These are phyloP conservation scores for Zoanthus sansibaricus DNA, from an alignment of 92 coral and sea anemone genomes.

Conservation along the genomic window DNA sequence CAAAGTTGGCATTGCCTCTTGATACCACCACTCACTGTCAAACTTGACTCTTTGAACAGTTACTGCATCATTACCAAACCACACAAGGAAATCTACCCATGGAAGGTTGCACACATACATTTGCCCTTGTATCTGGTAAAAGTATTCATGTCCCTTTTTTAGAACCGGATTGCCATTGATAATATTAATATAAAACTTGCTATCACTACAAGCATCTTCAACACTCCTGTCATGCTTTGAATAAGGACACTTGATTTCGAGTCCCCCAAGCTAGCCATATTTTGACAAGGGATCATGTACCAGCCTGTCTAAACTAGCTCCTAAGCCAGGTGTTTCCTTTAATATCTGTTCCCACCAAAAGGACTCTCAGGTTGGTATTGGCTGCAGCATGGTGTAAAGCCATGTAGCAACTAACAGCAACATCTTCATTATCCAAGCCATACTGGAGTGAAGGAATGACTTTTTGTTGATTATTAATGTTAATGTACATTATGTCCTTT, in stretches of 20 bases:
- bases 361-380: constrained; percentile 3
- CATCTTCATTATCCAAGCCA: constrained; percentile 43
- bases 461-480: not conserved
- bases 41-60: not conserved
- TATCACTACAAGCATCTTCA: constrained; percentile 35
- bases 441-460: constrained; percentile 21
- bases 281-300: constrained; percentile 53
- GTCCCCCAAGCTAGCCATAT: constrained; percentile 32
- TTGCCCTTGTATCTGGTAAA: constrained; percentile 20
- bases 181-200: not conserved
- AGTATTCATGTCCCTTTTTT: constrained; percentile 25
- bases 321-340: constrained; percentile 34
- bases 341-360: constrained; percentile 52
- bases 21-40: constrained; percentile 11
- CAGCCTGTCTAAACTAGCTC: constrained; percentile 49
- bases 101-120: not conserved
- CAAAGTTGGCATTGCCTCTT: not conserved
- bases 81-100: constrained; percentile 10
- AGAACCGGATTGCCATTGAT: constrained; percentile 3
- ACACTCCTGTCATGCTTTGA: constrained; percentile 40
- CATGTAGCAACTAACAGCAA: constrained; percentile 34
- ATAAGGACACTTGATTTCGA: constrained; percentile 53
- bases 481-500: constrained; percentile 27
- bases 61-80: not conserved
- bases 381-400: constrained; percentile 12